Evolutionary conservation across 2,113 vertebrate species (phyloP).

Genomic region (Benitochromis conjunctus): DNA sequence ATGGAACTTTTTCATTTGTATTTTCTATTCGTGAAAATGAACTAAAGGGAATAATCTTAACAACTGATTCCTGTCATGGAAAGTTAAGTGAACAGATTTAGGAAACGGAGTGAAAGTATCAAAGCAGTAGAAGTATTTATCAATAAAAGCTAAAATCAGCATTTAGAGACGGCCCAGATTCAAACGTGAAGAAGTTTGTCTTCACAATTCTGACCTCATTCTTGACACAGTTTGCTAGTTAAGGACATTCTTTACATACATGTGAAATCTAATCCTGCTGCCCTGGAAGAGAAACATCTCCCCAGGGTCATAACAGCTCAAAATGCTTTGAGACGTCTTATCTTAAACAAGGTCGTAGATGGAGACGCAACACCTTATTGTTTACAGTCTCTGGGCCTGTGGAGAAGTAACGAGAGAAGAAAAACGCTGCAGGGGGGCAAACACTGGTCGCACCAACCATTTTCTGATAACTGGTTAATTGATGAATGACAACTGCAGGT

Average conservation of each 20-base stretch:
- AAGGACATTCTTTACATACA: not conserved
- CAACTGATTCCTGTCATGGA: not conserved
- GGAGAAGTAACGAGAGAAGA: not conserved
- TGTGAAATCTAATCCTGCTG: not conserved
- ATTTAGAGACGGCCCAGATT: not conserved
- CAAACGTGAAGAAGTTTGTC: not conserved
- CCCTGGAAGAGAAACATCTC: not conserved
- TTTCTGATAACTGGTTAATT: not conserved
- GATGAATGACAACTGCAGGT: not conserved
- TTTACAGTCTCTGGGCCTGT: not conserved
- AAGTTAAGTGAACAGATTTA: not conserved
- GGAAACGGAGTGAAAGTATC: not conserved
- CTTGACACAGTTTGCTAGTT: not conserved
- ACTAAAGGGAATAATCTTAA: not conserved
- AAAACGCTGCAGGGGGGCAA: not conserved
- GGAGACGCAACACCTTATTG: not conserved
- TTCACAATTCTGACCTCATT: not conserved
- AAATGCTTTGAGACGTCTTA: not conserved
- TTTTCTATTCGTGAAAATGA: not conserved
- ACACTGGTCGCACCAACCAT: not conserved
- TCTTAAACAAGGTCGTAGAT: not conserved
- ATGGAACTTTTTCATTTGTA: not conserved
- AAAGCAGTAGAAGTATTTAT: not conserved
- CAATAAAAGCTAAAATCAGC: not conserved
- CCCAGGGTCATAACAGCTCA: not conserved